phyloP scores from a whole-genome alignment of 2,113 vertebrate genomes.

The Channa maculata region DNA sequence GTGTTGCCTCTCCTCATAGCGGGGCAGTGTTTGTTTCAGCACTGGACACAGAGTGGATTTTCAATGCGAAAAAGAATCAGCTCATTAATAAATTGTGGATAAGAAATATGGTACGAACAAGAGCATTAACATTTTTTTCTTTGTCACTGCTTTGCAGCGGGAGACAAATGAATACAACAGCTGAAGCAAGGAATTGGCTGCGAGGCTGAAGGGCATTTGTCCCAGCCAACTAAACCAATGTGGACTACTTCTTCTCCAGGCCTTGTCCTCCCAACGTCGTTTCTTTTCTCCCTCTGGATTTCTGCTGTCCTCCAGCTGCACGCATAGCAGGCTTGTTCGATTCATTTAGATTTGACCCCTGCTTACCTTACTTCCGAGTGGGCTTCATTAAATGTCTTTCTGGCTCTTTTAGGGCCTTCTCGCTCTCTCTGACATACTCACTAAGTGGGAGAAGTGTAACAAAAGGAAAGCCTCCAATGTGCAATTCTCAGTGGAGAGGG shows the following conservation, averaged over 20 bases:
- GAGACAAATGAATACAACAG: constrained; percentile 58
- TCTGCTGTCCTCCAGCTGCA: constrained; percentile 71
- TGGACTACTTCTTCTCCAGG: constrained; percentile 57
- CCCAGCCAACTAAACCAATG: constrained; percentile 63
- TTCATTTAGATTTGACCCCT: constrained; percentile 83
- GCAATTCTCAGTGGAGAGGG: constrained; percentile 82
- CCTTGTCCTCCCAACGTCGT: constrained; percentile 48
- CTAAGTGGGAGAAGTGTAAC: constrained; percentile 82
- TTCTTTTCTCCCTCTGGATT: constrained; percentile 69
- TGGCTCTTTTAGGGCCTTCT: constrained; percentile 69
- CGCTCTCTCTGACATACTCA: constrained; percentile 54
- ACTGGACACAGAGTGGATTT: constrained; percentile 22
- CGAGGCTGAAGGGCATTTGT: constrained; percentile 59
- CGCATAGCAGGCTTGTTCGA: constrained; percentile 73
- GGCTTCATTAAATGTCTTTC: constrained; percentile 86
- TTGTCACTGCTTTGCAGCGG: constrained; percentile 32
- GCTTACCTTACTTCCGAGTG: constrained; percentile 82
- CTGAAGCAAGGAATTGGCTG: constrained; percentile 37
- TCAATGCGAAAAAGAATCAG: constrained; percentile 20
- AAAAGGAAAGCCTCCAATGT: constrained; percentile 82
- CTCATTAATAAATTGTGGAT: constrained; percentile 54
- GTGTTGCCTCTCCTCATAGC: constrained; percentile 2
- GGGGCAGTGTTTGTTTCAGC: constrained; percentile 29
- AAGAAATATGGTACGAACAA: constrained; percentile 31
- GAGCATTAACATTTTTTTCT: constrained; percentile 46